These are phyloP conservation scores for Papilio polyxenes DNA, from an alignment of 1,140 invertebrate species.

Conservation along the genomic window DNA sequence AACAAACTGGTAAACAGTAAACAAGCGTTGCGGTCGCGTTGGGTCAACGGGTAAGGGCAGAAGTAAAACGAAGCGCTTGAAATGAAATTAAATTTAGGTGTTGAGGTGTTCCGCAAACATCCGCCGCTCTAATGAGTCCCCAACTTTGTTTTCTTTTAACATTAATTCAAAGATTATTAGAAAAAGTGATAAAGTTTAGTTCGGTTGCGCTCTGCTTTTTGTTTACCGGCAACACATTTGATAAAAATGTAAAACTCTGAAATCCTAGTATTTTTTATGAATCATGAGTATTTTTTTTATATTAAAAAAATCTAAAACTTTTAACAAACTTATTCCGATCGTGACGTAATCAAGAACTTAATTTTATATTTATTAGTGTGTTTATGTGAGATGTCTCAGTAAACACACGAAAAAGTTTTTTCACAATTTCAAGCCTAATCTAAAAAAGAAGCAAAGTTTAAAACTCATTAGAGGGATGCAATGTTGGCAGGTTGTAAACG, in stretches of 20 bases:
- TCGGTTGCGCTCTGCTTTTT: slow-evolving; percentile 43
- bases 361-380: background rate
- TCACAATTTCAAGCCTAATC: slow-evolving; percentile 23
- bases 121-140: slow-evolving; percentile 69
- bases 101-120: slow-evolving; percentile 62
- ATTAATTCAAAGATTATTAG: slow-evolving; percentile 68
- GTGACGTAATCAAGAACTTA: background rate
- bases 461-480: slow-evolving; percentile 29
- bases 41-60: slow-evolving; percentile 1
- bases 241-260: background rate
- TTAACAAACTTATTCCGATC: too few species aligned
- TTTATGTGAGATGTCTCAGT: background rate
- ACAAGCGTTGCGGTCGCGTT: slow-evolving; percentile 31
- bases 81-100: slow-evolving; percentile 68
- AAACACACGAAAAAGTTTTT: slow-evolving; percentile 13
- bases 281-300: too few species aligned
- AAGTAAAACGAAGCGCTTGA: slow-evolving; percentile 30
- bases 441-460: slow-evolving; percentile 23
- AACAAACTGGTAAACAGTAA: slow-evolving; percentile 40
- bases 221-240: background rate
- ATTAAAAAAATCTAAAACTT: too few species aligned
- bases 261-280: background rate
- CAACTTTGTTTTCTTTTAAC: slow-evolving; percentile 69
- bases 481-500: background rate
- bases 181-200: slow-evolving; percentile 68